Evolutionary conservation across 2,797 vertebrate genomes (phyloP).

Genomic region (Craterocephalus amniculus): DNA sequence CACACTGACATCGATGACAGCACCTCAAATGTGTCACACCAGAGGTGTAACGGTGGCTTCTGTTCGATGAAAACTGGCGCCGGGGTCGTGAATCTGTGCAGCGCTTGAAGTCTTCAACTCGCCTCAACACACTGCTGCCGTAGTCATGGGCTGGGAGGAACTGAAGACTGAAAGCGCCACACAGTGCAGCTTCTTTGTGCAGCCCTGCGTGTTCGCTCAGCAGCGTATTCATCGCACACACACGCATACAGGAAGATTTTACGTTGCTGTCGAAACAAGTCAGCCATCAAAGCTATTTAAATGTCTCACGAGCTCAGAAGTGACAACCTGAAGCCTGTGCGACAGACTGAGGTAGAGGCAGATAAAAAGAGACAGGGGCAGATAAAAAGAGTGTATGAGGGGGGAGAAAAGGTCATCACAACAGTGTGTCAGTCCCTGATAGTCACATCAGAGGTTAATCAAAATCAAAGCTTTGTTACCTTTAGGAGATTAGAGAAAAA

Average conservation of each 20-base stretch:
- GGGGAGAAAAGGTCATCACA: conserved; percentile 64
- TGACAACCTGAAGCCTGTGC: conserved; percentile 29
- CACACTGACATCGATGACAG: background rate
- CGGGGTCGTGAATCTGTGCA: conserved; percentile 79
- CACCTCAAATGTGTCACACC: background rate
- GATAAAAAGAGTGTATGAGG: conserved; percentile 34
- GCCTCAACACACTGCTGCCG: conserved; percentile 86
- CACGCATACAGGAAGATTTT: background rate
- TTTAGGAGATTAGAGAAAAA: conserved; percentile 49
- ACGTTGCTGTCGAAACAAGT: conserved; percentile 4
- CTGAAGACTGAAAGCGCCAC: conserved; percentile 90
- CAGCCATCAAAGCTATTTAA: conserved; percentile 46
- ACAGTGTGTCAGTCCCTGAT: conserved; percentile 32
- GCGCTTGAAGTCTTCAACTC: conserved; percentile 90
- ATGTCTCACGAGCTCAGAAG: conserved; percentile 46
- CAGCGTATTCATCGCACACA: background rate
- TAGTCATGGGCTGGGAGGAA: conserved; percentile 88
- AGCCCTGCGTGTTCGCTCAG: conserved; percentile 23
- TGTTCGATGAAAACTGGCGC: background rate
- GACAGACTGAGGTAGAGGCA: conserved; percentile 12
- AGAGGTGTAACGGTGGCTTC: background rate
- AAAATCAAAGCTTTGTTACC: conserved; percentile 57
- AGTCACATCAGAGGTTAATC: conserved; percentile 56
- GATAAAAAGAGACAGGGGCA: conserved; percentile 30
- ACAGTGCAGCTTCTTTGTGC: conserved; percentile 63